phyloP scores from a whole-genome alignment of 2,113 vertebrate species.

The Muscicapa adusta region DNA sequence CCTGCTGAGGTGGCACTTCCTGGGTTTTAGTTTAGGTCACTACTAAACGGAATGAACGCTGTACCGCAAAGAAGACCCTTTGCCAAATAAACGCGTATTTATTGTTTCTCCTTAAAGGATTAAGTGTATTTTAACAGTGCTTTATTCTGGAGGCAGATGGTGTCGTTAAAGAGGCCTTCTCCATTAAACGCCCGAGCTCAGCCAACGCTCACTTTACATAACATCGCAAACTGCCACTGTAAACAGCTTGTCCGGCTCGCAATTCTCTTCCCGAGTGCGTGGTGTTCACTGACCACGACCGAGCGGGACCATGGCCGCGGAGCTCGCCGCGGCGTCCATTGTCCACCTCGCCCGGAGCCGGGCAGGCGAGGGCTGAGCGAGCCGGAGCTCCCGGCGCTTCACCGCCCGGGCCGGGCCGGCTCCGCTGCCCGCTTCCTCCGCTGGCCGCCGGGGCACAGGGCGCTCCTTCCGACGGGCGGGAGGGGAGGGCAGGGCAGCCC shows the following conservation, averaged over 20 bases:
- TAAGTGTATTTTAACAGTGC: rapidly evolving
- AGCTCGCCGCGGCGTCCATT: neutral
- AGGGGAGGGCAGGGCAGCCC: neutral
- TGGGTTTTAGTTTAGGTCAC: too few species aligned
- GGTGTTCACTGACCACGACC: rapidly evolving
- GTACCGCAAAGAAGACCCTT: rapidly evolving
- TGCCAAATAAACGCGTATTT: rapidly evolving
- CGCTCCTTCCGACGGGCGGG: neutral
- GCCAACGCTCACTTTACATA: neutral
- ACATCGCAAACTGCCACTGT: neutral
- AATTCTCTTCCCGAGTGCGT: rapidly evolving
- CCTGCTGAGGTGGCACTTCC: neutral
- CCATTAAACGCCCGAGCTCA: rapidly evolving
- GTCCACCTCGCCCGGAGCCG: neutral
- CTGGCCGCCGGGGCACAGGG: too few species aligned
- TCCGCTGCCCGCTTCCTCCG: too few species aligned
- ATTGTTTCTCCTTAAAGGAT: neutral
- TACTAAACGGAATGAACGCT: rapidly evolving
- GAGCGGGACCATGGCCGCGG: rapidly evolving
- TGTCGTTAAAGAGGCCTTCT: neutral
- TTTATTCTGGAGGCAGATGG: rapidly evolving
- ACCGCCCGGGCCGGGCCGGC: neutral
- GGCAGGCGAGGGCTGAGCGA: too few species aligned
- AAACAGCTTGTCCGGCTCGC: neutral
- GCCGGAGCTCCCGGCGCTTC: neutral